Conservation (phyloP, 2,888 invertebrate genomes). For the Drosophila quinaria region DNA sequence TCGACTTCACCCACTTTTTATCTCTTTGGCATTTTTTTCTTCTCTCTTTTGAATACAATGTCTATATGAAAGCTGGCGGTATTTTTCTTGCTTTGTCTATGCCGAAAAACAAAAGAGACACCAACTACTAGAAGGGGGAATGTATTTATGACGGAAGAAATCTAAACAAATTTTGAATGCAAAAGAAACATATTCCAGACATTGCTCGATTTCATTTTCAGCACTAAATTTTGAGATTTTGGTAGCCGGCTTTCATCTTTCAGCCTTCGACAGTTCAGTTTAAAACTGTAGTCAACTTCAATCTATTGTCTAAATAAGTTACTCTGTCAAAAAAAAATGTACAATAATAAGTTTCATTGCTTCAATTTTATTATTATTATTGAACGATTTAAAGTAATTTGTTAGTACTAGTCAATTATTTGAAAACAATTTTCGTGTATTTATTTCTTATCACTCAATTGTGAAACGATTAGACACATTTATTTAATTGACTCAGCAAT, state of each 20-base stretch:
- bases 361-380: not conserved
- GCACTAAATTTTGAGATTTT: conserved; percentile 19
- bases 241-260: not conserved
- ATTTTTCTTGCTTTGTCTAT: conserved; percentile 38
- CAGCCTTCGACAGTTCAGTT: conserved; percentile 24
- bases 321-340: conserved; percentile 2
- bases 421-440: no score
- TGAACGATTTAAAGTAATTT: no score
- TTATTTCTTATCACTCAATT: no score
- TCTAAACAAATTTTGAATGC: conserved; percentile 67
- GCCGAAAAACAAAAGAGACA: conserved; percentile 24
- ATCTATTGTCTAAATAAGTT: conserved; percentile 19
- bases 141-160: conserved; percentile 67
- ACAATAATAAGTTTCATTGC: no score
- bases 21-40: not conserved
- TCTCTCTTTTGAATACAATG: conserved; percentile 1
- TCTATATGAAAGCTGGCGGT: conserved; percentile 42
- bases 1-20: not conserved
- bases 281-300: conserved; percentile 14
- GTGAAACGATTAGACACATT: not conserved
- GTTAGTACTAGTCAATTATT: no score
- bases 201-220: conserved; percentile 59
- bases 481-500: not conserved
- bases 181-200: conserved; percentile 74
- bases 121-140: conserved; percentile 18